Evolutionary conservation across 2,888 invertebrate species (phyloP).

Genomic region (Diarsia rubi): DNA sequence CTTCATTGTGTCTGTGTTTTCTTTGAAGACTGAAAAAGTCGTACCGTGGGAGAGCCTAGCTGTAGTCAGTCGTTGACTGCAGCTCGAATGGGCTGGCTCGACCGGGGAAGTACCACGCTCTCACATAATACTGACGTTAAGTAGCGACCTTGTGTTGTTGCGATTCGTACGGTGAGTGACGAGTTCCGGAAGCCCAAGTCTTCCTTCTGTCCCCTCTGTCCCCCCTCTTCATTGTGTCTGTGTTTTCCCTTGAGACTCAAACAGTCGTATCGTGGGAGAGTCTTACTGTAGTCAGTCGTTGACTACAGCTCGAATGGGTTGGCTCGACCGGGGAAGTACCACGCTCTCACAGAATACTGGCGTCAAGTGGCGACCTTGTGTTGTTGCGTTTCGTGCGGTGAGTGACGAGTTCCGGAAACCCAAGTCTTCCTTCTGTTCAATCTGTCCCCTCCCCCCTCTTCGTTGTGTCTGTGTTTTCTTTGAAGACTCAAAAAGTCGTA

Average conservation of each 20-base stretch:
- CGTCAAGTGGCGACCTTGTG: not conserved
- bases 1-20: too few relatives aligned
- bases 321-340: conserved; percentile 41
- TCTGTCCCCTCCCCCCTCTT: too few relatives aligned
- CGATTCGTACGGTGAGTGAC: too few relatives aligned
- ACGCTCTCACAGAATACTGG: conserved; percentile 34
- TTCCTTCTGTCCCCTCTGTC: too few relatives aligned
- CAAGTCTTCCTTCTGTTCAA: not conserved
- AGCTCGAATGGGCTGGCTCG: too few relatives aligned
- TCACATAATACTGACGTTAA: too few relatives aligned
- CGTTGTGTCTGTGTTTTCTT: not conserved
- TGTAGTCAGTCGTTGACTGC: too few relatives aligned
- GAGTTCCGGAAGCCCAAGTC: too few relatives aligned
- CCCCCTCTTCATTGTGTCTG: not conserved
- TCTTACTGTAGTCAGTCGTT: conserved; percentile 3
- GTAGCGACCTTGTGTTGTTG: too few relatives aligned
- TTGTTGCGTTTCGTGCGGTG: conserved; percentile 23
- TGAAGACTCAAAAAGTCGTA: not conserved
- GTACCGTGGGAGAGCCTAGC: too few relatives aligned
- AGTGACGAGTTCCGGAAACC: conserved; percentile 32
- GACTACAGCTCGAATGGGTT: conserved; percentile 25
- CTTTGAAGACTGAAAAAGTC: too few relatives aligned
- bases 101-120: too few relatives aligned
- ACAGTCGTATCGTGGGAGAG: conserved; percentile 7
- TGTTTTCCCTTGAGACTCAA: not conserved